Evolutionary conservation across 2,797 vertebrate genomes (phyloP).

Genomic region (Manis javanica): DNA sequence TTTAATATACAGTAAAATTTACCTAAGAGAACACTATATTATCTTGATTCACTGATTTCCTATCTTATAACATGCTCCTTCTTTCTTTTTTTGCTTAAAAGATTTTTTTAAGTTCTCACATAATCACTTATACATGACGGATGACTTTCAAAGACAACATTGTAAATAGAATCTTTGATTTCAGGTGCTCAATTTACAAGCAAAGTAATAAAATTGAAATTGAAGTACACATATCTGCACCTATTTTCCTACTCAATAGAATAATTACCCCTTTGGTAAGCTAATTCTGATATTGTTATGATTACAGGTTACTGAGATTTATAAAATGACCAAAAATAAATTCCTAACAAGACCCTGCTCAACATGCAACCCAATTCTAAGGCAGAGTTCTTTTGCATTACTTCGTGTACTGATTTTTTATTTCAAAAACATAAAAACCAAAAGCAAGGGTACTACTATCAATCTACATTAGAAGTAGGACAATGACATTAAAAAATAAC

Average conservation of each 20-base stretch:
- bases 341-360: conserved; percentile 24
- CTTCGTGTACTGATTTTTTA: conserved; percentile 50
- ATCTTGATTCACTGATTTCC: conserved; percentile 24
- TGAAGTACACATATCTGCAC: neutral
- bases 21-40: neutral
- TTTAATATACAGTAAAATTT: neutral
- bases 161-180: conserved; percentile 50
- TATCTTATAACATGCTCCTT: neutral
- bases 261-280: conserved; percentile 44
- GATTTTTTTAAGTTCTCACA: conserved; percentile 32
- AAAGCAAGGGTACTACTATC: neutral
- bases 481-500: neutral
- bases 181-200: neutral
- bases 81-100: conserved; percentile 15
- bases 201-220: conserved; percentile 58
- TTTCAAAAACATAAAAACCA: conserved; percentile 46
- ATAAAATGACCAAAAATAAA: conserved; percentile 46
- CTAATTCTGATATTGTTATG: conserved; percentile 38
- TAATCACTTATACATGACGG: neutral
- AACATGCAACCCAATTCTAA: conserved; percentile 47
- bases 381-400: conserved; percentile 39
- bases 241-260: conserved; percentile 45
- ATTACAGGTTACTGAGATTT: conserved; percentile 50
- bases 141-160: conserved; percentile 50
- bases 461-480: neutral